Base-by-base conservation (phyloP, 1,140 invertebrate genomes). In the Drosophila sturtevanti region DNA sequence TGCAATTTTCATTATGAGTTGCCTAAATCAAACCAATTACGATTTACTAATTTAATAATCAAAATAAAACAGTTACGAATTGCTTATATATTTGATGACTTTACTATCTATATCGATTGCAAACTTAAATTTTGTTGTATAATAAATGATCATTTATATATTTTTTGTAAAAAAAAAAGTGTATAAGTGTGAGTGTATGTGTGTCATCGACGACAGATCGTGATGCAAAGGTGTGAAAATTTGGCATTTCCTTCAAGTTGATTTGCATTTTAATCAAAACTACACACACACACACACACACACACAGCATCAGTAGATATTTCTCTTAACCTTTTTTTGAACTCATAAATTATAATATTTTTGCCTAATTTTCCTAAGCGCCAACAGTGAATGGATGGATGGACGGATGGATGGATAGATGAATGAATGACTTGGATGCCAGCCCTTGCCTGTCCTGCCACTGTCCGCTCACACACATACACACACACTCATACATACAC, bases 211-310 rank as follows among this genome's bases (percentile, higher is more conserved):
- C 1, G 48, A n/a, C 34, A 64, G 41, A 70, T 87, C 82, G 82
- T 87, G 82, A 86, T 81, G 76, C 59, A 9, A 73, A 65, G 75
- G 77, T 87, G 82, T 77, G 82, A 86, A 63, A 73, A 63, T 75
- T 73, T 87, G 82, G 87, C 77, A 72, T 80, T 85, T 84, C 55
- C 27, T 35, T 35, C 18, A 18, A 52, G 37, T 62, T 63, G 62
- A 86, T 86, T 86, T 87, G 79, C 82, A 86, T 87, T 87, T 87
- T 87, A 86, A 86, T 86, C 82, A 86, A 86, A 86, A 38, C 60
- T 84, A 63, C 27, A 31, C 27, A 31, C 27, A 68, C 71, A 82
- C 54, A n/a, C 59, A 14, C 27, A 27, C 10, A 35, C 37, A 54
- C 27, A 63, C 73, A 54, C 73, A 71, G 66, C 67, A 72, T 64